phyloP scores from a whole-genome alignment of 2,113 vertebrate species.

The Proteles cristata region DNA sequence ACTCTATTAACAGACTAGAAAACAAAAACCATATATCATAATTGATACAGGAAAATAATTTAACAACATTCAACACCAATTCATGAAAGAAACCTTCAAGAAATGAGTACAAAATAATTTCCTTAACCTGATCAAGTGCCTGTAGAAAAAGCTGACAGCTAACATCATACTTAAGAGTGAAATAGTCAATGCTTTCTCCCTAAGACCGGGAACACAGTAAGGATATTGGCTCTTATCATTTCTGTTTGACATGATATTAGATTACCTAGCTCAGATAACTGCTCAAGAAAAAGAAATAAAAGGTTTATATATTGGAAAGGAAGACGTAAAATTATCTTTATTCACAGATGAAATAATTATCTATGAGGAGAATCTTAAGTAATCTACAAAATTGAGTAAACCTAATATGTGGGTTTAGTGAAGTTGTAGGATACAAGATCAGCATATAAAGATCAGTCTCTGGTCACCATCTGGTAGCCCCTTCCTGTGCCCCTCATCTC shows the following conservation, averaged over 20 bases:
- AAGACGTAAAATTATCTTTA: conserved; percentile 21
- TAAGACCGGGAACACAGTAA: not conserved
- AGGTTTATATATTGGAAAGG: not conserved
- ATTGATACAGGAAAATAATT: not conserved
- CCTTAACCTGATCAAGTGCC: not conserved
- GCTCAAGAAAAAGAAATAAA: not conserved
- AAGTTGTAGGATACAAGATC: not conserved
- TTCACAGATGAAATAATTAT: not conserved
- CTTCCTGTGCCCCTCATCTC: not conserved
- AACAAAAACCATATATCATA: not conserved
- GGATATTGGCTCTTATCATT: not conserved
- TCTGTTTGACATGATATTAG: not conserved
- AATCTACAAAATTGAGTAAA: not conserved
- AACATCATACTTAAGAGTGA: not conserved
- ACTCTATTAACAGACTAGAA: not conserved
- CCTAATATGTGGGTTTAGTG: not conserved
- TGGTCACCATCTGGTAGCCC: not conserved
- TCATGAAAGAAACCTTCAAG: not conserved
- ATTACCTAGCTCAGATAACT: not conserved
- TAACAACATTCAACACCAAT: not conserved
- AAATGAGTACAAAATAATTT: conserved; percentile 30
- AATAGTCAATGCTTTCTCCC: not conserved
- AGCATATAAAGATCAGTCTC: not conserved
- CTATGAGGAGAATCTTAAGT: not conserved
- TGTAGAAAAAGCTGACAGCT: not conserved